phyloP scores from a whole-genome alignment of 2,113 vertebrate species.

The Zeus faber region DNA sequence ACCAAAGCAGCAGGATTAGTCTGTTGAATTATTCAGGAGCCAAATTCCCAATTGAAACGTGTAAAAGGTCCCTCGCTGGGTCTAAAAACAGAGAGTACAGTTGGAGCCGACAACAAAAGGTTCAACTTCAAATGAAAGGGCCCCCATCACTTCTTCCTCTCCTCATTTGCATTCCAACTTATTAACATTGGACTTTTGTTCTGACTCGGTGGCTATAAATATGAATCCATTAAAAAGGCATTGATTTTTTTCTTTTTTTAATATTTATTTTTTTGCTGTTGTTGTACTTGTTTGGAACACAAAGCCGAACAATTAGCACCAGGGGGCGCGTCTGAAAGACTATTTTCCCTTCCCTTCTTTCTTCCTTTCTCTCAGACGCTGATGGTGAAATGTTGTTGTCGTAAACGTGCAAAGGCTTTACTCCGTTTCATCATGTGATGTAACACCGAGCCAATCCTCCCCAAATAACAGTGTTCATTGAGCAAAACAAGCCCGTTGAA shows the following conservation, averaged over 20 bases:
- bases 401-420: conserved; percentile 24
- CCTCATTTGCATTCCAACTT: conserved; percentile 69
- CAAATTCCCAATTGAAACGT: conserved; percentile 72
- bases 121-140: conserved; percentile 68
- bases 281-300: conserved; percentile 51
- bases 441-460: conserved; percentile 53
- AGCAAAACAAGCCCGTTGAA: conserved; percentile 15
- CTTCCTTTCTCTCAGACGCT: conserved; percentile 26
- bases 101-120: conserved; percentile 73
- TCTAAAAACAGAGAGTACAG: conserved; percentile 70
- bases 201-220: conserved; percentile 44
- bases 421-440: conserved; percentile 47
- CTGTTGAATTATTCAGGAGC: conserved; percentile 76
- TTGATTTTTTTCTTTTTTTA: conserved; percentile 29
- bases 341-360: conserved; percentile 28
- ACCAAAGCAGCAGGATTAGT: conserved; percentile 71
- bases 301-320: conserved; percentile 62
- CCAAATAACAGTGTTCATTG: conserved; percentile 27
- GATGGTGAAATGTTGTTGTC: conserved; percentile 47
- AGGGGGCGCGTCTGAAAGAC: conserved; percentile 39
- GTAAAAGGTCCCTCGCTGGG: conserved; percentile 74
- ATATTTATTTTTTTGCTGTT: conserved; percentile 37
- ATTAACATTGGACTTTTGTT: conserved; percentile 63
- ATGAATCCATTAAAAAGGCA: conserved; percentile 53
- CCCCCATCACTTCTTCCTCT: conserved; percentile 58